Evolutionary conservation across 2,888 invertebrate species (phyloP).

Genomic region (Ochropleura plecta): DNA sequence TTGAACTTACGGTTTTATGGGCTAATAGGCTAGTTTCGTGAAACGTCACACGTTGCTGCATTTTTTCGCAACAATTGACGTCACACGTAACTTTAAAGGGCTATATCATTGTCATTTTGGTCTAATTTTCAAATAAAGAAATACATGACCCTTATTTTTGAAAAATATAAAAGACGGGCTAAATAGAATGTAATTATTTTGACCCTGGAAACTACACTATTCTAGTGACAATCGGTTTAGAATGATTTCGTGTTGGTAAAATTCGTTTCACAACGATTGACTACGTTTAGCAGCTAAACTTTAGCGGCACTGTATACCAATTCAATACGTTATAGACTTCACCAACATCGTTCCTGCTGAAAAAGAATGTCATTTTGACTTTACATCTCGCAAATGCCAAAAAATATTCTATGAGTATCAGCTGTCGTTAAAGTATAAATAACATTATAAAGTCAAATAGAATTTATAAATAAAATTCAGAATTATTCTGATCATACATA

Average conservation of each 20-base stretch:
- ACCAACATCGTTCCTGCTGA: not conserved
- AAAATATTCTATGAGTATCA: slow-evolving; percentile 31
- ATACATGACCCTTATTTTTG: no score
- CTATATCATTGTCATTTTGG: no score
- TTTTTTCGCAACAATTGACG: no score
- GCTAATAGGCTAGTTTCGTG: not conserved
- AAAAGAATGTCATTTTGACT: not conserved
- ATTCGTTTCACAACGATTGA: not conserved
- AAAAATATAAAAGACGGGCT: no score
- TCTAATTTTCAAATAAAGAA: no score
- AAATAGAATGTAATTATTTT: no score
- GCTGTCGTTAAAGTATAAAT: slow-evolving; percentile 35
- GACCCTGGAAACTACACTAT: not conserved
- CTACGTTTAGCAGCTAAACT: not conserved
- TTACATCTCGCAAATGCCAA: not conserved
- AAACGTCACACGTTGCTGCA: no score
- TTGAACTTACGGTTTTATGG: not conserved
- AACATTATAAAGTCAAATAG: slow-evolving; percentile 52
- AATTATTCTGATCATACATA: slow-evolving; percentile 24
- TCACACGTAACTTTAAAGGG: no score
- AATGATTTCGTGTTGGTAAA: not conserved
- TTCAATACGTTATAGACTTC: not conserved
- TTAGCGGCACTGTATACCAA: not conserved
- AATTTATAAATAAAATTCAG: slow-evolving; percentile 28
- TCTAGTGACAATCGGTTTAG: not conserved